Percentiles rank a stretch among this genome's conserved stretches.
Conservation (phyloP, 1,140 invertebrate genomes). For the Cyclargus thomasi region DNA sequence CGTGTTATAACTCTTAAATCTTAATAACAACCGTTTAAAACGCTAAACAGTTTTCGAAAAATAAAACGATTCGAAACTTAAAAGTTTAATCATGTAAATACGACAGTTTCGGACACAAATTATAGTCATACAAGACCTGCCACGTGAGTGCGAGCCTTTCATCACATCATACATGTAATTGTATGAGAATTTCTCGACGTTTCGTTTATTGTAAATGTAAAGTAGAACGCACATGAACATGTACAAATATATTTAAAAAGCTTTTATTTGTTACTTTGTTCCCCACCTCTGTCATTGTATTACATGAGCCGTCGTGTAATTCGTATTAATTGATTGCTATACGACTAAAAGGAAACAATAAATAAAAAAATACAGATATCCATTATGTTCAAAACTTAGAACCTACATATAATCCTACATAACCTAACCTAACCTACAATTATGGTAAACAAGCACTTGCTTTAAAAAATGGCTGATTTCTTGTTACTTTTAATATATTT, state of each 20-base stretch:
- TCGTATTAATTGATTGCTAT: background rate
- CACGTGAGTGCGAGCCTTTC: slow-evolving; percentile 41
- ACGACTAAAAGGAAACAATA: too few species aligned
- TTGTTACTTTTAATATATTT: too few species aligned
- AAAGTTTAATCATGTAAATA: slow-evolving; percentile 4
- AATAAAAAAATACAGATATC: too few species aligned
- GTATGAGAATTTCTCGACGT: slow-evolving; percentile 6
- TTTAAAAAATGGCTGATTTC: too few species aligned
- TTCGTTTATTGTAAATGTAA: slow-evolving; percentile 9
- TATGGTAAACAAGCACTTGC: too few species aligned
- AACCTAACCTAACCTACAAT: too few species aligned
- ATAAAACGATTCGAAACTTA: background rate
- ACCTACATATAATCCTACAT: too few species aligned
- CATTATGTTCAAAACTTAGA: too few species aligned
- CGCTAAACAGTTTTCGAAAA: background rate
- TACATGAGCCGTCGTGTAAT: background rate
- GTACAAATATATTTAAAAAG: background rate
- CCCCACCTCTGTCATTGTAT: background rate
- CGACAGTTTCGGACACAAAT: background rate
- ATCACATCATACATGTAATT: slow-evolving; percentile 26
- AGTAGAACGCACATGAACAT: background rate
- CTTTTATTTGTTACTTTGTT: background rate
- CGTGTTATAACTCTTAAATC: background rate
- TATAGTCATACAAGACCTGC: slow-evolving; percentile 18
- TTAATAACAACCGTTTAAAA: background rate